Evolutionary conservation across 2,113 vertebrate genomes (phyloP).

Genomic region (Callaeas wilsoni): DNA sequence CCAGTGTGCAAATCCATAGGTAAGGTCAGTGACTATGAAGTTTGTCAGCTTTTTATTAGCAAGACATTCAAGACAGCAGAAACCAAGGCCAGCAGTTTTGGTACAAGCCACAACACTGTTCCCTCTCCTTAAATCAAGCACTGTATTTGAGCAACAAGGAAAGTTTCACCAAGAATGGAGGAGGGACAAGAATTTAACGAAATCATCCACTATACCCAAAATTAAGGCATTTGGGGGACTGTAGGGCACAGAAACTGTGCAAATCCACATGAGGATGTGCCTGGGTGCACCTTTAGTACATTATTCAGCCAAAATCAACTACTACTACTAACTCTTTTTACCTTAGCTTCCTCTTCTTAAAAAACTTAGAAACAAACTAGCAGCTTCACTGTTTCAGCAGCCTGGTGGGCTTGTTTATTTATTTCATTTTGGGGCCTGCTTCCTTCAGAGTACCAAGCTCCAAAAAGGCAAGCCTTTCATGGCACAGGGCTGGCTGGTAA

Average conservation of each 20-base stretch:
- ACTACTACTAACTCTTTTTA: background rate
- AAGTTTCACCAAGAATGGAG: background rate
- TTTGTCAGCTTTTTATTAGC: background rate
- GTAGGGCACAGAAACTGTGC: background rate
- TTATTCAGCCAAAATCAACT: background rate
- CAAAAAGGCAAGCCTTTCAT: background rate
- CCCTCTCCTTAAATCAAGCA: background rate
- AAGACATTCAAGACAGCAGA: background rate
- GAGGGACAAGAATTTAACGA: background rate
- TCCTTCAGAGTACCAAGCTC: background rate
- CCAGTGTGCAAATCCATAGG: background rate
- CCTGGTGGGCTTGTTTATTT: rapidly evolving
- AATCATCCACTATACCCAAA: background rate
- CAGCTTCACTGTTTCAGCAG: background rate
- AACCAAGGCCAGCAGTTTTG: background rate
- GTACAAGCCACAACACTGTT: background rate
- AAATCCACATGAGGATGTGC: background rate
- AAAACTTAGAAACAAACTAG: background rate
- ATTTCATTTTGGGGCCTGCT: background rate
- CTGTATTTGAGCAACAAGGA: background rate
- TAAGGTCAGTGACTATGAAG: background rate
- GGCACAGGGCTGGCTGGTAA: background rate
- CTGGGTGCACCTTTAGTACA: background rate
- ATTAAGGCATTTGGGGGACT: background rate
- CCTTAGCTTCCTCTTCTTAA: background rate